phyloP scores from a whole-genome alignment of 64 coral and sea anemone genomes.

The Montipora efflorescens region DNA sequence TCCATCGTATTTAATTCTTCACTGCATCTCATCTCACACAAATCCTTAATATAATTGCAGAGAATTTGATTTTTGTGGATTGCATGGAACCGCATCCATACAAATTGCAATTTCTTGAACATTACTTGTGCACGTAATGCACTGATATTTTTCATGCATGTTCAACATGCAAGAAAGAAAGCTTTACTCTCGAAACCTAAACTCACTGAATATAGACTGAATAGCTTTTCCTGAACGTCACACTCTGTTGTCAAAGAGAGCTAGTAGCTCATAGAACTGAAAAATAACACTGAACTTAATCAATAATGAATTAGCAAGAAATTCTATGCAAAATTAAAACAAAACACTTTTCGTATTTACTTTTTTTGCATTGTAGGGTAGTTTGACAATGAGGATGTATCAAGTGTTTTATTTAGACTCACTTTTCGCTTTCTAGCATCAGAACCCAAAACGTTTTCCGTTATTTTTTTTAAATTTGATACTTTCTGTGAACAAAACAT shows the following conservation, averaged over 20 bases:
- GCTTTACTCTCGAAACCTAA: neutral
- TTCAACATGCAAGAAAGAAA: neutral
- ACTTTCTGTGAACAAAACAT: neutral
- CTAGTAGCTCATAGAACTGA: neutral
- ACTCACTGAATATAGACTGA: neutral
- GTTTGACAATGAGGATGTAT: neutral
- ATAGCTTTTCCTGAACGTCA: neutral
- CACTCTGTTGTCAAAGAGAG: neutral
- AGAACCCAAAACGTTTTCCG: neutral
- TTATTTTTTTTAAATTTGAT: neutral
- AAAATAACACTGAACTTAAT: conserved; percentile 2
- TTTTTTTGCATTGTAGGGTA: neutral
- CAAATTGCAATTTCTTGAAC: neutral
- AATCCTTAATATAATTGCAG: conserved; percentile 11
- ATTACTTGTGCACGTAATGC: neutral
- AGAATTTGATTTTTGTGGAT: conserved; percentile 1
- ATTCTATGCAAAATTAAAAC: neutral
- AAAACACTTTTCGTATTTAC: neutral
- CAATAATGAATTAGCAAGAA: conserved; percentile 22
- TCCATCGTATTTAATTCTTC: neutral
- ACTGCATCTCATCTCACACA: neutral
- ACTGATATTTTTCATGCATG: neutral
- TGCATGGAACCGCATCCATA: conserved; percentile 2
- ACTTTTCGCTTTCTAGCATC: neutral
- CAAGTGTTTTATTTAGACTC: neutral